Base-by-base conservation (phyloP, 64 coral and sea anemone genomes). In the Porites australiensis region DNA sequence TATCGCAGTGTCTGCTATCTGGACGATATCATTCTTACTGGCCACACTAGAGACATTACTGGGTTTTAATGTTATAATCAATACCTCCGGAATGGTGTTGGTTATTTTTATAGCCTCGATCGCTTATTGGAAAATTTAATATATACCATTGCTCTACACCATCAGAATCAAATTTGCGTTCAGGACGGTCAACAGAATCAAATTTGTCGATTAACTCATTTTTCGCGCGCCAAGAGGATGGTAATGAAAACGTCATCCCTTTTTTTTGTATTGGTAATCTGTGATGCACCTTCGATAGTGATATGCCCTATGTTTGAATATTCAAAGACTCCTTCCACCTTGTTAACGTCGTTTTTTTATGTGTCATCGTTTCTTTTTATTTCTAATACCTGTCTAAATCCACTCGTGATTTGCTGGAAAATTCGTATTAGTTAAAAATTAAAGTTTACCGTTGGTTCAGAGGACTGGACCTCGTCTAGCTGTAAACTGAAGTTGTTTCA, bases 91-190 rank as follows among this genome's bases (percentile, higher is more conserved):
- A 53, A 18, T n/a, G 21, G 14, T 77, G 14, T 7, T 77, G 5
- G 49, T 20, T 50, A 12, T 74, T 14, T 3, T 50, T 43, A 6
- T 74, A 22, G 72, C 75, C 47, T 55, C 75, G 51, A 4, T 76
- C 73, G 73, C 73, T 50, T 76, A 76, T 8, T 49, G 46, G 15
- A 50, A 19, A 5, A 48, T 78, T 55, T 54, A 5, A 48, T 78
- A 23, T 54, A 57, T 10, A 16, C 16, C 14, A 77, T 77, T 10
- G 75, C 49, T 21, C 20, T n/a, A 10, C 18, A 22, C 18, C 75
- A 54, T 54, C 75, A 78, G 18, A 78, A 78, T 78, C 51, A 55
- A 50, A 23, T 78, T 78, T 27, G n/a, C 2, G 75, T 5, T n/a
- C 75, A 53, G 11, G 50, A 64, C 13, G 18, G 44, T 76, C 73